Percentiles rank a stretch among this genome's conserved stretches.
phyloP scores from a whole-genome alignment of 1,140 invertebrate species.

The Megathymus violae region DNA sequence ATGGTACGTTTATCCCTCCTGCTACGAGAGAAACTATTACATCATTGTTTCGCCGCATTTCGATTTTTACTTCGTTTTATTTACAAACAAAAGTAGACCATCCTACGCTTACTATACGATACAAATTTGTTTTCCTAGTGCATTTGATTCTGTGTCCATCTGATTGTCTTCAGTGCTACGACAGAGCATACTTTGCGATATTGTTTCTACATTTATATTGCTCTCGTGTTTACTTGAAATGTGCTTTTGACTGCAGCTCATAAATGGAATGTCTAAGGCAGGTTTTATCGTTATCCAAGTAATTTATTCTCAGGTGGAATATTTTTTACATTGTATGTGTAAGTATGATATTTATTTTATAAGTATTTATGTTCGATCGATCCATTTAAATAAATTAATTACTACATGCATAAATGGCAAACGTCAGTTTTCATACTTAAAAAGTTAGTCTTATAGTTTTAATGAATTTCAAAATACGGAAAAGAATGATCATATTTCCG shows the following conservation, averaged over 20 bases:
- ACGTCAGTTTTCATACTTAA: too few relatives aligned
- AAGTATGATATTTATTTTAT: too few relatives aligned
- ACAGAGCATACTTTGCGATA: slow-evolving; percentile 47
- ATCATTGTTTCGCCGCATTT: slow-evolving; percentile 63
- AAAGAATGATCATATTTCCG: background rate
- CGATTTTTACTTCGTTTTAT: slow-evolving; percentile 53
- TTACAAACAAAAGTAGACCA: slow-evolving; percentile 52
- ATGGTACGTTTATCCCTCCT: slow-evolving; percentile 72
- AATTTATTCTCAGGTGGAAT: slow-evolving; percentile 12
- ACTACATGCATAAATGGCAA: too few relatives aligned
- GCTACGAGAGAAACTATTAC: slow-evolving; percentile 69
- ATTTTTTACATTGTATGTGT: slow-evolving; percentile 14
- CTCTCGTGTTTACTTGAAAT: slow-evolving; percentile 39
- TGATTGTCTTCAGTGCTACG: slow-evolving; percentile 39
- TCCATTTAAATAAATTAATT: too few relatives aligned
- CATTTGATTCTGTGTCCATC: slow-evolving; percentile 43
- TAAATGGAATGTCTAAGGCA: slow-evolving; percentile 31
- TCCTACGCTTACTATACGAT: slow-evolving; percentile 44
- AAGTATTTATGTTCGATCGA: too few relatives aligned
- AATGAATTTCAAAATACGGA: background rate
- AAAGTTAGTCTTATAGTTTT: too few relatives aligned
- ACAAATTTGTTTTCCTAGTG: slow-evolving; percentile 49
- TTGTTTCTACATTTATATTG: slow-evolving; percentile 43
- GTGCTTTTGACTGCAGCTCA: slow-evolving; percentile 37
- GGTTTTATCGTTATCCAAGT: slow-evolving; percentile 32